A percentile compares a stretch with the other conserved stretches of the same genome.
phyloP scores from a whole-genome alignment of 2,113 vertebrate genomes.

The Mohoua ochrocephala region DNA sequence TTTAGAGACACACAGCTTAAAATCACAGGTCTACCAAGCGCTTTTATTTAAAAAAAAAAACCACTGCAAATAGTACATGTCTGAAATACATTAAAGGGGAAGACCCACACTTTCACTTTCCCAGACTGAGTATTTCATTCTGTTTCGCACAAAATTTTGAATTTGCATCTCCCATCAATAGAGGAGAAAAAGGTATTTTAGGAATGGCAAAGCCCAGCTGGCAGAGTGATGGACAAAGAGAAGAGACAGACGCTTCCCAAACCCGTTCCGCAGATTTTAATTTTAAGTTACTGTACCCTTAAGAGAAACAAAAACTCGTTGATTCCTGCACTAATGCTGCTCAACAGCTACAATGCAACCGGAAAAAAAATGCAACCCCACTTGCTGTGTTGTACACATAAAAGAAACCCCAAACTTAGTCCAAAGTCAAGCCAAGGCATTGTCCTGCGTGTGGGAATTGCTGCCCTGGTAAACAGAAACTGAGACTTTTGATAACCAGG shows the following conservation, averaged over 20 bases:
- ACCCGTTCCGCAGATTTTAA: background rate
- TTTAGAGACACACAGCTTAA: background rate
- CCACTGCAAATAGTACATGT: background rate
- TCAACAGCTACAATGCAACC: background rate
- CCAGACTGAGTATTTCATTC: background rate
- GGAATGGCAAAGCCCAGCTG: background rate
- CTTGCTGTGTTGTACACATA: background rate
- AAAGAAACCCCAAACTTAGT: background rate
- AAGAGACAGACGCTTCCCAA: background rate
- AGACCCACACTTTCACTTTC: background rate
- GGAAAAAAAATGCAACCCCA: background rate
- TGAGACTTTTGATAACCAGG: background rate
- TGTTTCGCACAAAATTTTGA: background rate
- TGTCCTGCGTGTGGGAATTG: background rate
- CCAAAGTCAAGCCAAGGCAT: background rate
- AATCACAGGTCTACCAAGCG: background rate
- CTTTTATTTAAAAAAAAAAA: background rate
- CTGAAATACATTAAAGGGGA: background rate
- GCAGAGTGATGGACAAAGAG: fast-evolving
- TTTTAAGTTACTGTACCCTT: background rate
- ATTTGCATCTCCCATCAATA: fast-evolving
- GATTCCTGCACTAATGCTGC: background rate
- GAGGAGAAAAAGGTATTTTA: background rate
- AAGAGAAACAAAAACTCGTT: background rate
- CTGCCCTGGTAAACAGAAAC: constrained; percentile 2